Evolutionary conservation across 1,140 invertebrate genomes (phyloP).

Genomic region (Temnothorax longispinosus): DNA sequence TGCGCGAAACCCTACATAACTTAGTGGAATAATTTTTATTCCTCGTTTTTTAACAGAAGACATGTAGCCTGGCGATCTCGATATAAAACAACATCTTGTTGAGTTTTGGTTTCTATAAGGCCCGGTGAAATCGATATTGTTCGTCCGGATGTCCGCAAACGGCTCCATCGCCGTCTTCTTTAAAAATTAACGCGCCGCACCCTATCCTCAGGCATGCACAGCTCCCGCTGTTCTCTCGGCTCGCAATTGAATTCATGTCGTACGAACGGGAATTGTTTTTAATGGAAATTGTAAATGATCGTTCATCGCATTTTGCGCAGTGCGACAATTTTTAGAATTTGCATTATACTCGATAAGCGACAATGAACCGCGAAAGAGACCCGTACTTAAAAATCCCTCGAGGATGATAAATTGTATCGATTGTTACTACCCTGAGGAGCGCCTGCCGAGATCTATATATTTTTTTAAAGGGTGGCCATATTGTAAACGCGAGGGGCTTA

Average conservation of each 20-base stretch:
- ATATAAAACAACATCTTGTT: neutral
- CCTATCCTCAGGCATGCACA: neutral
- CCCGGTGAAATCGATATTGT: constrained; percentile 44
- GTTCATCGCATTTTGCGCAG: neutral
- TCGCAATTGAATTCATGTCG: neutral
- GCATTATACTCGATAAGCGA: neutral
- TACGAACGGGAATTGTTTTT: neutral
- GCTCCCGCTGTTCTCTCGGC: neutral
- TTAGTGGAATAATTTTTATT: neutral
- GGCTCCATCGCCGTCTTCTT: constrained; percentile 17
- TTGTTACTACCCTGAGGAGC: neutral
- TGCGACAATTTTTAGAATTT: neutral
- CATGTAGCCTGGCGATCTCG: neutral
- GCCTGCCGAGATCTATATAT: neutral
- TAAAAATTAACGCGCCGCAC: constrained; percentile 46
- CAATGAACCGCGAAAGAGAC: neutral
- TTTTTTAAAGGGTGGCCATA: neutral
- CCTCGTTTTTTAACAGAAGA: neutral
- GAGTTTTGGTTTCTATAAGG: neutral
- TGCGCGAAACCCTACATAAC: neutral
- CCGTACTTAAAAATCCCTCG: neutral
- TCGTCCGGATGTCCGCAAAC: constrained; percentile 21
- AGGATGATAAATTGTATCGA: constrained; percentile 43
- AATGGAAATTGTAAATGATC: neutral
- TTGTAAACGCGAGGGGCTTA: constrained; percentile 7